Percentiles rank a stretch among this genome's conserved stretches.
These are phyloP conservation scores for Calliphora vomitoria DNA, from an alignment of 2,888 invertebrate species.

Conservation along the genomic window DNA sequence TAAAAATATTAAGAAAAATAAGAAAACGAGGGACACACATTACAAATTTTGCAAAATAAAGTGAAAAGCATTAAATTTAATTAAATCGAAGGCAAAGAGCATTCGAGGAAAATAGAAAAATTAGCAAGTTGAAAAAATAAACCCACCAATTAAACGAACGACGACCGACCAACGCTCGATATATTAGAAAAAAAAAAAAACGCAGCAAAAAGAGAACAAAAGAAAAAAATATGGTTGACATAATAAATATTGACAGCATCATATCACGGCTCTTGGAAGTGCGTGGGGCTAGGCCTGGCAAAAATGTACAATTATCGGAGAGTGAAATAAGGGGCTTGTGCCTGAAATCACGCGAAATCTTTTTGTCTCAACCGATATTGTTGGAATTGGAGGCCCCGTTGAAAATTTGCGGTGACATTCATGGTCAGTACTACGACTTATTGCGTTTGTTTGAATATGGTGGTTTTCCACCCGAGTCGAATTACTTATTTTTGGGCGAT, in stretches of 20 bases:
- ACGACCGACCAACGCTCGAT: conserved; percentile 71
- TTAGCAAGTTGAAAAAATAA: conserved; percentile 62
- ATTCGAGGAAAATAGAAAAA: conserved; percentile 33
- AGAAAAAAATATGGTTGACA: conserved; percentile 83
- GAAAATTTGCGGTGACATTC: conserved; percentile 99
- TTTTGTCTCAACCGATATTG: conserved; percentile 98
- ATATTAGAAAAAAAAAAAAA: conserved; percentile 63
- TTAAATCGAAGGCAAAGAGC: conserved; percentile 71
- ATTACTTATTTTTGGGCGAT: conserved; percentile 99
- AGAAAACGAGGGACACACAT: conserved; percentile 75
- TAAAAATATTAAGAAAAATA: conserved; percentile 79
- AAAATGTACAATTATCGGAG: conserved; percentile 99
- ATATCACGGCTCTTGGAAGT: conserved; percentile 86
- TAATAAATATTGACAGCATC: conserved; percentile 84
- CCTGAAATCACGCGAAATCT: conserved; percentile 99
- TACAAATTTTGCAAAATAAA: conserved; percentile 72
- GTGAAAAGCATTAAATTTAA: conserved; percentile 50
- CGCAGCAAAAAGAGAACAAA: conserved; percentile 64
- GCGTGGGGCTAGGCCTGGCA: conserved; percentile 98
- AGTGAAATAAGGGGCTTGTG: conserved; percentile 98
- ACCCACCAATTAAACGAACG: conserved; percentile 70
- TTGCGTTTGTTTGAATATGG: conserved; percentile 99
- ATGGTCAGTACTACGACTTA: conserved; percentile 99
- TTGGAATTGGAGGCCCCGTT: conserved; percentile 99
- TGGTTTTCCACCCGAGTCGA: conserved; percentile 99